These are phyloP conservation scores for Synanceia verrucosa DNA, from an alignment of 2,797 vertebrate species.

Conservation along the genomic window DNA sequence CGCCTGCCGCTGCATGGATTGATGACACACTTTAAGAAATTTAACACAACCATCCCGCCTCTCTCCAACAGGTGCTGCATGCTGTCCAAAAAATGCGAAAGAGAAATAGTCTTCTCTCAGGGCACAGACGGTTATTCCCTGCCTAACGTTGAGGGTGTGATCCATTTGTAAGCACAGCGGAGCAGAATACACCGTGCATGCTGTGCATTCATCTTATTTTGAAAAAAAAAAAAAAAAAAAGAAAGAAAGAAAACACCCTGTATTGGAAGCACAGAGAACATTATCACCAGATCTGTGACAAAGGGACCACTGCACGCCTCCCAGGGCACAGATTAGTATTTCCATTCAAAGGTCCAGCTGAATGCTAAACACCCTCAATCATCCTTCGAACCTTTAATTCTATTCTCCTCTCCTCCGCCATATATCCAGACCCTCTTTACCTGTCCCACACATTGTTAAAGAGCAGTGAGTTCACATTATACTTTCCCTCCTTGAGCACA, in stretches of 20 bases:
- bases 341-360: slow-evolving; percentile 38
- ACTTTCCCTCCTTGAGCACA: slow-evolving; percentile 23
- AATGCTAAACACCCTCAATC: slow-evolving; percentile 32
- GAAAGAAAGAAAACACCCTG: slow-evolving; percentile 11
- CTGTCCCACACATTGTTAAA: slow-evolving; percentile 36
- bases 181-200: slow-evolving; percentile 1
- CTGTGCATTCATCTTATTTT: slow-evolving; percentile 39
- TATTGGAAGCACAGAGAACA: slow-evolving; percentile 34
- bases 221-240: not conserved
- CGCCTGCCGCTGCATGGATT: not conserved
- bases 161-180: slow-evolving; percentile 34
- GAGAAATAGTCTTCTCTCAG: slow-evolving; percentile 25
- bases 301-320: slow-evolving; percentile 37
- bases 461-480: slow-evolving; percentile 21
- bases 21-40: not conserved
- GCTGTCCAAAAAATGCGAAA: slow-evolving; percentile 1
- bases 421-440: slow-evolving; percentile 24
- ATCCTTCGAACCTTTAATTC: slow-evolving; percentile 32
- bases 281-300: slow-evolving; percentile 52
- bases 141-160: not conserved
- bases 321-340: slow-evolving; percentile 49
- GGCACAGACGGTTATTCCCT: slow-evolving; percentile 15
- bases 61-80: not conserved
- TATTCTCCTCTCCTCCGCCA: slow-evolving; percentile 20
- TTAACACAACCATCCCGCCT: slow-evolving; percentile 5